A percentile compares a stretch with the other conserved stretches of the same genome.
These are phyloP conservation scores for Albula goreensis DNA, from an alignment of 2,113 vertebrate species.

Conservation along the genomic window DNA sequence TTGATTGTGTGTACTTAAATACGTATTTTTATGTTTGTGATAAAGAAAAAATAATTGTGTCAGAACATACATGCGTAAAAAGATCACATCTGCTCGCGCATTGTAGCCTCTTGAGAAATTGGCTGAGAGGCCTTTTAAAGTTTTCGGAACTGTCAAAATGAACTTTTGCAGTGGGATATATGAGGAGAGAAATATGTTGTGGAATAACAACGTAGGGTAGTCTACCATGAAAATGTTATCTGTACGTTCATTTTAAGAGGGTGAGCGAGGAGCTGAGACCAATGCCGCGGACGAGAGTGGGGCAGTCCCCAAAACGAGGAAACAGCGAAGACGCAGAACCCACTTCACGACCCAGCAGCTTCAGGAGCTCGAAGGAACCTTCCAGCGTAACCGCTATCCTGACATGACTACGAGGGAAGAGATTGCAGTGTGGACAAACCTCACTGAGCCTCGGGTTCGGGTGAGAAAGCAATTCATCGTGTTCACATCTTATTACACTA, in stretches of 20 bases:
- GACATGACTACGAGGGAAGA: constrained; percentile 98
- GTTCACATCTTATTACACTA: neutral
- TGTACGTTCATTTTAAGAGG: constrained; percentile 69
- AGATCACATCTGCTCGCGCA: no score
- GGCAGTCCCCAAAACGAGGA: constrained; percentile 93
- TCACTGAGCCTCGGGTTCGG: constrained; percentile 93
- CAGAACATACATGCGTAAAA: no score
- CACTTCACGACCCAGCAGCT: constrained; percentile 98
- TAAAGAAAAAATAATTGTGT: no score
- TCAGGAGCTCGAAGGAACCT: constrained; percentile 95
- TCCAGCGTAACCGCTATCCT: constrained; percentile 95
- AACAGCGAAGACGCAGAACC: constrained; percentile 90
- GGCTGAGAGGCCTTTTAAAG: no score
- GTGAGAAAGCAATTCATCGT: constrained; percentile 67
- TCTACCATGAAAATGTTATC: neutral
- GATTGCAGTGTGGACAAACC: constrained; percentile 97
- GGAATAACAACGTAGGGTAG: neutral
- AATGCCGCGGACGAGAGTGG: constrained; percentile 78
- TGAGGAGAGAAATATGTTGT: neutral
- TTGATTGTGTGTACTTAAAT: no score
- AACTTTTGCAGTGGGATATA: no score
- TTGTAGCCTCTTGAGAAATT: no score
- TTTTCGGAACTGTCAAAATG: no score
- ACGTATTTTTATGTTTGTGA: no score
- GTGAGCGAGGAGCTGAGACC: constrained; percentile 76